phyloP scores from a whole-genome alignment of 2,888 invertebrate species.

The Azorinus chamasolen region DNA sequence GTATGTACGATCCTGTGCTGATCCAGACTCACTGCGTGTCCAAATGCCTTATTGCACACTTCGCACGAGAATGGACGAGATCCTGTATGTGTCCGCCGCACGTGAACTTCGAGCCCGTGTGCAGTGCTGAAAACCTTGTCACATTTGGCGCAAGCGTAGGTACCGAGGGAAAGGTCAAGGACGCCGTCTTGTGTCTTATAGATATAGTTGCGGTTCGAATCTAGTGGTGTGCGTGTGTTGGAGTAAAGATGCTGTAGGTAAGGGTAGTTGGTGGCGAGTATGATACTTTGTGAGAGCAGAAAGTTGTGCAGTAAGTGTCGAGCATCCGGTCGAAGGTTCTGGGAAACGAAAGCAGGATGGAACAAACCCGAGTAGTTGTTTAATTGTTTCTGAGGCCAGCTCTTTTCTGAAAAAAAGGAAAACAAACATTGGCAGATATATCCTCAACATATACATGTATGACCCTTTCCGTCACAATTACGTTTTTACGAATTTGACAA shows the following conservation, averaged over 20 bases:
- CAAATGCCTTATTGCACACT: slow-evolving; percentile 99
- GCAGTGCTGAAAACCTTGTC: slow-evolving; percentile 99
- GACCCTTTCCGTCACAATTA: no score
- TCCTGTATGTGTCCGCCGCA: slow-evolving; percentile 95
- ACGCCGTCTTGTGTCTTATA: slow-evolving; percentile 41
- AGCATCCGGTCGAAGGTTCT: slow-evolving; percentile 39
- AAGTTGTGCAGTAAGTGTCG: slow-evolving; percentile 63
- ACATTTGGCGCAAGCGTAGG: slow-evolving; percentile 89
- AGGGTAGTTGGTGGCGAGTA: slow-evolving; percentile 48
- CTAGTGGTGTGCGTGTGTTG: not conserved
- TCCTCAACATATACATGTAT: no score
- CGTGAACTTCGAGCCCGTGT: slow-evolving; percentile 98
- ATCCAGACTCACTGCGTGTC: slow-evolving; percentile 96
- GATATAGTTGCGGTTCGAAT: not conserved
- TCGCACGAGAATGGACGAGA: slow-evolving; percentile 92
- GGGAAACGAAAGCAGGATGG: no score
- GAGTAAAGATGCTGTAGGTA: slow-evolving; percentile 13
- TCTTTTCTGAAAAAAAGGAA: no score
- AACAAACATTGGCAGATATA: no score
- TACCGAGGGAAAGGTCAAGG: slow-evolving; percentile 55
- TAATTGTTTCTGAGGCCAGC: no score
- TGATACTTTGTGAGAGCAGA: slow-evolving; percentile 60
- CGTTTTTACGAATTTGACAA: no score
- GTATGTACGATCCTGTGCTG: slow-evolving; percentile 93
- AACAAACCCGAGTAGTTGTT: no score